These are phyloP conservation scores for Drosophila sp. DNA, from an alignment of 1,140 invertebrate genomes.

Conservation along the genomic window DNA sequence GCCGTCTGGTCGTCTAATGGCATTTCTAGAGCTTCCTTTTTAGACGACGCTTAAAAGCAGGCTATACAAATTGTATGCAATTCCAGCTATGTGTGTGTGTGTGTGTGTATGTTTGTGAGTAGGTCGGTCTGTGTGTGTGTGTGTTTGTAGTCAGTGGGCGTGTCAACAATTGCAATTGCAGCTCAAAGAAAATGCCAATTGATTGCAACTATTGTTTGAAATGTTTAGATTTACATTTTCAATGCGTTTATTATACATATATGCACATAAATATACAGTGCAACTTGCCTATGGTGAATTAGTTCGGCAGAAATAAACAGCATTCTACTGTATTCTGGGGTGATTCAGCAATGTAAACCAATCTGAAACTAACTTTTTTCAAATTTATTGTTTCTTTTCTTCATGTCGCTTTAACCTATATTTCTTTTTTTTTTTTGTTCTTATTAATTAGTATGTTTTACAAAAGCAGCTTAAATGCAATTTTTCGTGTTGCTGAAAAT, in stretches of 20 bases:
- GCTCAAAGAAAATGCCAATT: constrained; percentile 23
- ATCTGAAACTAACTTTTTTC: too few species aligned
- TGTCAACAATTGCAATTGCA: constrained; percentile 10
- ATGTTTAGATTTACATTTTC: constrained; percentile 5
- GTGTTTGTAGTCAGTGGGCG: constrained; percentile 27
- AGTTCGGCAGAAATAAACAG: too few species aligned
- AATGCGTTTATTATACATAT: constrained; percentile 7
- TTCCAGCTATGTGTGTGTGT: constrained; percentile 8
- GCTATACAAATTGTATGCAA: constrained; percentile 37
- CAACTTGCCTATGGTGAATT: background rate
- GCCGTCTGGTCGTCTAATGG: constrained; percentile 50
- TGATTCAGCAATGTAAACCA: too few species aligned
- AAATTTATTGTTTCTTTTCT: too few species aligned
- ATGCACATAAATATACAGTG: background rate
- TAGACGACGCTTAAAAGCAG: constrained; percentile 64
- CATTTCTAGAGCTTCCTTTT: constrained; percentile 66
- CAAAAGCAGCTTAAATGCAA: too few species aligned
- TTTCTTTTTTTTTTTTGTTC: too few species aligned
- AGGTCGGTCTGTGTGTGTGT: constrained; percentile 1
- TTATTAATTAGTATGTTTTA: too few species aligned
- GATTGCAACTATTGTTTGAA: constrained; percentile 46
- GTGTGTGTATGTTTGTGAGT: constrained; percentile 1
- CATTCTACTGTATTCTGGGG: too few species aligned
- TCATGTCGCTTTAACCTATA: too few species aligned
- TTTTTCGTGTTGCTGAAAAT: too few species aligned